phyloP scores from a whole-genome alignment of 2,888 invertebrate species.

The Eupithecia tripunctaria region DNA sequence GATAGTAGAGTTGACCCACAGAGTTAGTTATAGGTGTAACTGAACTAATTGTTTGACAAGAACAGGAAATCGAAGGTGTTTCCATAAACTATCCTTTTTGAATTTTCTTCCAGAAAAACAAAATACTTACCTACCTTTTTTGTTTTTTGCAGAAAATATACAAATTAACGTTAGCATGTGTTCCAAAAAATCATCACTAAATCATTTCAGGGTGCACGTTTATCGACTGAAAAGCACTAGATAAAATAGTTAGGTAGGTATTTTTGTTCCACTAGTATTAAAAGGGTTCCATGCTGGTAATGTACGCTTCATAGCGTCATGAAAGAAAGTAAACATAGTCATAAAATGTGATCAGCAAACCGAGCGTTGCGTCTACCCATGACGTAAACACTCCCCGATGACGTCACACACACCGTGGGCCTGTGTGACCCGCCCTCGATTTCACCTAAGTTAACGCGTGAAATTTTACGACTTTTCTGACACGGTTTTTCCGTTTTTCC shows the following conservation, averaged over 20 bases:
- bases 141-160: background rate
- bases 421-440: slow-evolving; percentile 20
- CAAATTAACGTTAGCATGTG: background rate
- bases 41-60: background rate
- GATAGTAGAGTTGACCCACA: too few relatives aligned
- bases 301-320: slow-evolving; percentile 5
- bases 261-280: background rate
- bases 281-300: background rate
- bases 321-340: slow-evolving; percentile 14
- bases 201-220: background rate
- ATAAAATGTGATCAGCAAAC: slow-evolving; percentile 22
- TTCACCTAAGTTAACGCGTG: slow-evolving; percentile 24
- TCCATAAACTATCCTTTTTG: background rate
- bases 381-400: slow-evolving; percentile 26
- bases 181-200: background rate
- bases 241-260: background rate
- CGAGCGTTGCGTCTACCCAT: slow-evolving; percentile 8
- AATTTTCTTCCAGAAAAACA: background rate
- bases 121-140: background rate
- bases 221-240: background rate
- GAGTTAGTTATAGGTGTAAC: too few relatives aligned
- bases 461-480: slow-evolving; percentile 19
- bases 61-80: background rate
- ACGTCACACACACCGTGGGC: slow-evolving; percentile 27
- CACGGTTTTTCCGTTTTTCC: slow-evolving; percentile 4